Base-by-base conservation (phyloP, 2,113 vertebrate genomes). In the Bos javanicus region DNA sequence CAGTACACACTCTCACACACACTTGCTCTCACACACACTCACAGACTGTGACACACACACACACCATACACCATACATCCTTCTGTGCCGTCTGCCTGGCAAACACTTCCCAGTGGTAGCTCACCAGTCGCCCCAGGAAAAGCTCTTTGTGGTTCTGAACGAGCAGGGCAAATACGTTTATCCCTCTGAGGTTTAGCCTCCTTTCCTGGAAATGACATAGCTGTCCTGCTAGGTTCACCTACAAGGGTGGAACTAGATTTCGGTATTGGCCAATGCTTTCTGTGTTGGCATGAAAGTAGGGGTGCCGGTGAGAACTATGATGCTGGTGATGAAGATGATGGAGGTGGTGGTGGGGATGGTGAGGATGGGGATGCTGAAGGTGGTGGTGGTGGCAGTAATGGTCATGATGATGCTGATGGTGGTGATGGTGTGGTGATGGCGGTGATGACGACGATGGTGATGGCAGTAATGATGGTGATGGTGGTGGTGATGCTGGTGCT, bases 381-480 rank as follows among this genome's bases (percentile, higher is more conserved):
- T 64, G 16, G 6, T 71, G 50, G 0, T 13, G 30, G 4, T 85
- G 62, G 1, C 78, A 19, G 1, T 54, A 6, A 1, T 13, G 19
- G 9, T 39, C 6, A 1, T 54, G 10, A 7, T 16, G n/a, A 1
- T 56, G 60, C 0, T 26, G 36, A 0, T 30, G 28, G 0, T 30
- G 30, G 1, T 54, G 48, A 25, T 30, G 17, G 0, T 15, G 23
- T 13, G 52, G 0, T 57, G 6, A 0, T 43, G 19, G 0, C 48
- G 57, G 0, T 7, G 36, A 0, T 7, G 43, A 43, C 43, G 43
- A 43, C 6, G 43, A 43, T 50, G 11, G 0, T 39, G 46, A 1
- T n/a, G 7, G 7, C 19, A 48, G 0, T 33, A 13, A 0, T 19
- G 19, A 7, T 25, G 25, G 0, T 64, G 28, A 0, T 4, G 46